Evolutionary conservation across 2,113 vertebrate species (phyloP), one percentile per base, ranked within the genome.

Genomic region (Nothoprocta perdicaria): DNA sequence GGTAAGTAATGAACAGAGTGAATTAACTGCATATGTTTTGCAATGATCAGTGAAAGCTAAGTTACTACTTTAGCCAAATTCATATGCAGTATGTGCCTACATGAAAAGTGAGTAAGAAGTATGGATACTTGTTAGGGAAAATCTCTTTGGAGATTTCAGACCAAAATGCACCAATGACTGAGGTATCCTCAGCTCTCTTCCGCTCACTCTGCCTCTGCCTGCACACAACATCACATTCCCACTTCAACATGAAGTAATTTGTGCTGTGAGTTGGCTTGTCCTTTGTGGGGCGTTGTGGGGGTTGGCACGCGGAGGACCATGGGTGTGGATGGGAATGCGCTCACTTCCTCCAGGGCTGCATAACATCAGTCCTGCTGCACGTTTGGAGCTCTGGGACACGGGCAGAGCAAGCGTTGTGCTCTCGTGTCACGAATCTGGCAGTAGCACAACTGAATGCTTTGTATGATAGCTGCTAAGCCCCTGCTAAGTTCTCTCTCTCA

Each of bases 231-330:
- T 76, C n/a, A 19, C 12, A 4, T 74, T 95, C 48, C 26, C 29
- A 18, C 72, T 81, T 38, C 79, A 61, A 57, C 46, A n/a, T 83
- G 80, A 67, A 73, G 58, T 80, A 86, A 68, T 84, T 61, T 67
- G 18, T 63, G 33, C 60, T 84, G 57, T 0, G 14, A 31, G 38
- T 69, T 65, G 61, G 61, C 45, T 87, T n/a, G 65, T 75, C 53
- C 6, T 73, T 91, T 45, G 61, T 58, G 23, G 48, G 1, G 23
- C 3, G 8, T 84, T 26, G 26, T 27, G 35, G 61, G 35, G 40
- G 40, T 38, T 96, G 92, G 75, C 31, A 1, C 0, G 0, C 9
- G 1, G 38, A 52, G 46, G 1, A 0, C 71, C 11, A 1, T 27
- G 84, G 78, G 73, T 53, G 67, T 82, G 83, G 86, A 89, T 68